phyloP scores from a whole-genome alignment of 1,140 invertebrate genomes.

The Parasteatoda tepidariorum region DNA sequence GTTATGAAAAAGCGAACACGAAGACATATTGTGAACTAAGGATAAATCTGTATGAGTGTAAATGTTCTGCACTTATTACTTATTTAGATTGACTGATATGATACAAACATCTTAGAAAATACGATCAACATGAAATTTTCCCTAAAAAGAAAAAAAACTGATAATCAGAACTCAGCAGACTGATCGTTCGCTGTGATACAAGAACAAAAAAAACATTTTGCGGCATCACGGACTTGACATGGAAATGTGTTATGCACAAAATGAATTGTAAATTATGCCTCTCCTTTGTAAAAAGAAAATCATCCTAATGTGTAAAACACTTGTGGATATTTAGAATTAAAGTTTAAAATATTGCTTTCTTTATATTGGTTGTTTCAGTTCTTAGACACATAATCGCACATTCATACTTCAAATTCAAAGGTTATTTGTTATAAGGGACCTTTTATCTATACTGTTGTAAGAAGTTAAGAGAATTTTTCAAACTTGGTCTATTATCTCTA shows the following conservation, averaged over 20 bases:
- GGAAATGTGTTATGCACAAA: neutral
- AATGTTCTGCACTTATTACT: no score
- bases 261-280: neutral
- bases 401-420: no score
- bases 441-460: no score
- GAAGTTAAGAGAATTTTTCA: no score
- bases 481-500: no score
- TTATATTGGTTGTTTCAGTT: constrained; percentile 28
- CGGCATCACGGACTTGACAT: neutral
- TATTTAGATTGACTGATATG: no score
- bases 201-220: neutral
- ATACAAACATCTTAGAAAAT: no score
- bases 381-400: no score
- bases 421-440: no score
- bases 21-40: no score
- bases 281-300: constrained; percentile 30
- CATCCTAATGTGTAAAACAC: constrained; percentile 14
- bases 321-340: constrained; percentile 26
- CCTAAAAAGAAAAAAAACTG: neutral
- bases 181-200: constrained; percentile 19
- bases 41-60: no score
- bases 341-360: constrained; percentile 34
- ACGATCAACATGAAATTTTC: neutral
- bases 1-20: no score
- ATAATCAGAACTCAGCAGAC: neutral